A percentile compares a stretch with the other conserved stretches of the same genome.
Evolutionary conservation across 1,140 invertebrate species (phyloP).

Genomic region (Atta cephalotes): DNA sequence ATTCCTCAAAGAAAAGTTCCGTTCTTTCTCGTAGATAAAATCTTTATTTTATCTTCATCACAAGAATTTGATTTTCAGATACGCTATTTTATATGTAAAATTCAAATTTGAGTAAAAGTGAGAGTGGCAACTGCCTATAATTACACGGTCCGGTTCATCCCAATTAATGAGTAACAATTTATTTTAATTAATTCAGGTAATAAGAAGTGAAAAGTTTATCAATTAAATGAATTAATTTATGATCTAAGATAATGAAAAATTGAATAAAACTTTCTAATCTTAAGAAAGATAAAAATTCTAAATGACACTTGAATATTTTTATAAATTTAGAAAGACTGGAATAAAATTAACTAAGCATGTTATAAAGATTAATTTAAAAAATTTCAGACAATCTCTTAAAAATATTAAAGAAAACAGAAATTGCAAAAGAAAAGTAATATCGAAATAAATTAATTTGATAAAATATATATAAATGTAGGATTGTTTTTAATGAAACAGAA

Average conservation of each 20-base stretch:
- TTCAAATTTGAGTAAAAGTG: constrained; percentile 1
- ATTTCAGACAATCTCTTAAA: too few species aligned
- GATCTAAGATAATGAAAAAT: not conserved
- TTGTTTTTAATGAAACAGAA: not conserved
- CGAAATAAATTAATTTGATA: not conserved
- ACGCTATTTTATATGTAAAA: not conserved
- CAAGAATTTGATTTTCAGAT: not conserved
- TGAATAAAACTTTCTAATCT: constrained; percentile 1
- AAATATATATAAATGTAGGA: not conserved
- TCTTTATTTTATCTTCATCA: not conserved
- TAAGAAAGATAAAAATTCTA: not conserved
- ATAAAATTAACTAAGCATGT: not conserved
- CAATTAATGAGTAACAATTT: not conserved
- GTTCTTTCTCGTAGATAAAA: not conserved
- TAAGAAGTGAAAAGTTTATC: not conserved
- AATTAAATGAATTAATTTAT: not conserved
- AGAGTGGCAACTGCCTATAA: not conserved
- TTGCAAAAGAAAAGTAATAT: not conserved
- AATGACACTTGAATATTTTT: not conserved
- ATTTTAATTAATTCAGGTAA: not conserved
- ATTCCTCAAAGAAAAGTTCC: constrained; percentile 12
- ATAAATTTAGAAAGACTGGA: not conserved
- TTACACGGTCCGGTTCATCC: not conserved
- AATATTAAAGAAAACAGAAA: not conserved
- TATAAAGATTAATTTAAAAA: not conserved